These are phyloP conservation scores for Harpalus rubripes DNA, from an alignment of 2,888 invertebrate genomes.

Conservation along the genomic window DNA sequence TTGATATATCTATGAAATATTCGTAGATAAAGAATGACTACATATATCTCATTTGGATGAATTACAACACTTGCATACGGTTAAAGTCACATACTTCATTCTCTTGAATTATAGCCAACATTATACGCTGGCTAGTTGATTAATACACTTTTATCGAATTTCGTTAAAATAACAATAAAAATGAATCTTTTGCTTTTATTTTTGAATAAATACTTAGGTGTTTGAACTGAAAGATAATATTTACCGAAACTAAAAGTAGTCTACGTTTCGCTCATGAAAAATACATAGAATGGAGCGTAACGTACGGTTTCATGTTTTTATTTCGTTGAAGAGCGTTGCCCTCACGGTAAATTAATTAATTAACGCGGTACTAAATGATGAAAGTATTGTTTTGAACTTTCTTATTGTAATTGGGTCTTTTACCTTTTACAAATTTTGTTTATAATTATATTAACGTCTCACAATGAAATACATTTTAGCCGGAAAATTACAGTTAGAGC, in stretches of 20 bases:
- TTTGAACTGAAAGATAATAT: conserved; percentile 59
- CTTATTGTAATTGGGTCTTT: conserved; percentile 49
- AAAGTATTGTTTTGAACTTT: conserved; percentile 59
- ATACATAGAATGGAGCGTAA: conserved; percentile 49
- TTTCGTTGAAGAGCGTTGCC: conserved; percentile 46
- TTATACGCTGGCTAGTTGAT: no score
- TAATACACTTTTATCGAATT: no score
- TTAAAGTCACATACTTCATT: no score
- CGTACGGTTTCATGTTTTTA: conserved; percentile 54
- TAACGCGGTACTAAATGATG: conserved; percentile 50
- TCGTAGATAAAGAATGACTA: no score
- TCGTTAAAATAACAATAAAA: no score
- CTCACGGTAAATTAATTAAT: conserved; percentile 61
- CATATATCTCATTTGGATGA: no score
- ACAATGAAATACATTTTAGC: no score
- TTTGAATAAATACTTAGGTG: conserved; percentile 15
- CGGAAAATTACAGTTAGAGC: no score
- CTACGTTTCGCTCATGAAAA: conserved; percentile 58
- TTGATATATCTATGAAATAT: no score
- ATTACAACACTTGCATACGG: no score
- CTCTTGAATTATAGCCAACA: no score
- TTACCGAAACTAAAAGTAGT: conserved; percentile 65
- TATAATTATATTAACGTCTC: not conserved
- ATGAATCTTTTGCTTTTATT: no score
- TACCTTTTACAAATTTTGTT: conserved; percentile 34